These are phyloP conservation scores for Hydra vulgaris DNA, from an alignment of 30 jellyfish, hydroid and myxozoan species.

Conservation along the genomic window DNA sequence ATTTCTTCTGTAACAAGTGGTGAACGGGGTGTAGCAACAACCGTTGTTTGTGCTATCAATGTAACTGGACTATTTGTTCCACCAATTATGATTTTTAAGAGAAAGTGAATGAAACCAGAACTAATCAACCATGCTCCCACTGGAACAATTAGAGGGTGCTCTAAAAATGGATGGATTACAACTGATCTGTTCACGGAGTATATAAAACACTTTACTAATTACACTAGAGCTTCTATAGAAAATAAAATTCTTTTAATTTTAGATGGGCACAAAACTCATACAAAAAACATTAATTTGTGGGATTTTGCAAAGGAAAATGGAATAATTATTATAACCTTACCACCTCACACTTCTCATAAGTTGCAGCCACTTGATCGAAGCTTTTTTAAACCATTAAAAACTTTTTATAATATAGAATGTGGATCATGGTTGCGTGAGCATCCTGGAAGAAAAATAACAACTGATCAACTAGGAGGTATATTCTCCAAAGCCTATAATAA, in stretches of 20 bases:
- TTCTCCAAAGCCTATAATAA: background rate
- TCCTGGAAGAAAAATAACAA: constrained; percentile 32
- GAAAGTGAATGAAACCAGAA: constrained; percentile 21
- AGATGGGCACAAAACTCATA: constrained; percentile 29
- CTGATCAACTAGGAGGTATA: constrained; percentile 2
- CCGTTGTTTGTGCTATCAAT: constrained; percentile 26
- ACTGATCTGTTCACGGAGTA: constrained; percentile 5
- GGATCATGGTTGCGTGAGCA: constrained; percentile 19
- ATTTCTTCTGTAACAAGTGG: constrained; percentile 43
- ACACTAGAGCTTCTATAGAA: background rate
- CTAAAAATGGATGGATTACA: constrained; percentile 40
- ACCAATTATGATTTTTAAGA: constrained; percentile 15
- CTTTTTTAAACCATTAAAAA: constrained; percentile 15
- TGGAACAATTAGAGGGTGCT: constrained; percentile 37
- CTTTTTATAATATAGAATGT: background rate
- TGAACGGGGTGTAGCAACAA: constrained; percentile 33
- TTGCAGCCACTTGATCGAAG: constrained; percentile 34
- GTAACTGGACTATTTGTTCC: constrained; percentile 36
- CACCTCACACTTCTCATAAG: constrained; percentile 38
- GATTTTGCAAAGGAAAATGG: constrained; percentile 31
- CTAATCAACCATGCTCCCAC: constrained; percentile 38
- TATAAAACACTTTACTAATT: constrained; percentile 15
- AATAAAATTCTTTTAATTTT: constrained; percentile 19
- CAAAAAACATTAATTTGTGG: constrained; percentile 9
- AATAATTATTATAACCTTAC: constrained; percentile 18